These are phyloP conservation scores for Menura novaehollandiae DNA, from an alignment of 2,113 vertebrate genomes.

Conservation along the genomic window DNA sequence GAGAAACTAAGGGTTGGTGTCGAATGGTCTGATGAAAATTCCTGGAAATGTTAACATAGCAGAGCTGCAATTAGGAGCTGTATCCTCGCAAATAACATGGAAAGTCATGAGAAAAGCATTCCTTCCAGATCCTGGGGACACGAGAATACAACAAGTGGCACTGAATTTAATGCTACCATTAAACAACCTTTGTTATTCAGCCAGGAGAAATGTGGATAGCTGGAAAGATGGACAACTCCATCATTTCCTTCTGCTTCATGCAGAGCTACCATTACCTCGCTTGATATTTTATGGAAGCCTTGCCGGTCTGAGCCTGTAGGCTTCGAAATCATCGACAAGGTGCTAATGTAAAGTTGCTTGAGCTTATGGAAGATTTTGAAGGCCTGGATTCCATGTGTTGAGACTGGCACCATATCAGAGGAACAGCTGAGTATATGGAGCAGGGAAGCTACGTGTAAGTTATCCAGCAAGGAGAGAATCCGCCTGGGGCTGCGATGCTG, in stretches of 20 bases:
- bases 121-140: not conserved
- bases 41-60: not conserved
- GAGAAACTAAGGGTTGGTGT: not conserved
- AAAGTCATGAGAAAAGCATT: not conserved
- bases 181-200: not conserved
- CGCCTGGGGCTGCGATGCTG: not conserved
- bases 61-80: not conserved
- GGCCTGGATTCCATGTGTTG: conserved; percentile 56
- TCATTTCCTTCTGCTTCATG: not conserved
- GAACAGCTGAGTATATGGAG: conserved; percentile 61
- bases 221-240: not conserved
- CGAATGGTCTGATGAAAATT: not conserved
- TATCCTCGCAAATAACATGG: not conserved
- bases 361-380: conserved; percentile 45
- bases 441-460: conserved; percentile 10
- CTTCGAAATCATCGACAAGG: not conserved
- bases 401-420: conserved; percentile 51
- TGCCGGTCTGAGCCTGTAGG: not conserved
- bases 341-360: conserved; percentile 41
- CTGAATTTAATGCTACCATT: not conserved
- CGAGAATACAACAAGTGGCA: not conserved
- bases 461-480: conserved; percentile 5
- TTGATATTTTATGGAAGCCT: not conserved
- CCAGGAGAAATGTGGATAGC: not conserved
- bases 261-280: not conserved